A percentile compares a stretch with the other conserved stretches of the same genome.
phyloP scores from a whole-genome alignment of 35 echinoderm and acorn worm species.

The Diadema setosum region DNA sequence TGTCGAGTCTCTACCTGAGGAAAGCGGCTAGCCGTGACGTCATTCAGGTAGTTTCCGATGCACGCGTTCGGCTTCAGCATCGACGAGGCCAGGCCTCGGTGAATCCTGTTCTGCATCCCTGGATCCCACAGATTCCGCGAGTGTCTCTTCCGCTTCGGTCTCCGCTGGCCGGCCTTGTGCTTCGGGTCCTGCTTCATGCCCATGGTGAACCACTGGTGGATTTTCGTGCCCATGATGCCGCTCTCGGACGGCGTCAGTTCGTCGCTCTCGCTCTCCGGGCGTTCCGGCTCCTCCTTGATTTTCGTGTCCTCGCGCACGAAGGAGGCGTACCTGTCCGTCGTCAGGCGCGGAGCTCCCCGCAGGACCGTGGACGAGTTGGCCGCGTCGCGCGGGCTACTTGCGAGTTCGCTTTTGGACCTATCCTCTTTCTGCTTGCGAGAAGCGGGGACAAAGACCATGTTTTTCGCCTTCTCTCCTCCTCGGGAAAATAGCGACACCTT shows the following conservation, averaged over 20 bases:
- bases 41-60: background rate
- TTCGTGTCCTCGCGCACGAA: background rate
- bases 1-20: background rate
- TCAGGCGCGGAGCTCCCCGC: background rate
- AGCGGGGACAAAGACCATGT: background rate
- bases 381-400: background rate
- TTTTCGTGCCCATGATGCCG: background rate
- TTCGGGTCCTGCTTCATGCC: background rate
- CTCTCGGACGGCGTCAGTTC: background rate
- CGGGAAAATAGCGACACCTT: background rate
- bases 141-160: background rate
- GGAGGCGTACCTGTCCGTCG: background rate
- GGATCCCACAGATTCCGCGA: background rate
- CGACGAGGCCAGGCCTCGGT: background rate
- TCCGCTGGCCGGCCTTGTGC: background rate
- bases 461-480: background rate
- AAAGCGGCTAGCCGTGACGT: background rate
- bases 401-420: background rate
- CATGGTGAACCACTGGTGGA: background rate
- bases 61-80: background rate
- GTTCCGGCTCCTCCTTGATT: background rate
- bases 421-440: background rate
- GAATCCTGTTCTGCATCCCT: background rate
- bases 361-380: too few relatives aligned
- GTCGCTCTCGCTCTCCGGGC: background rate